phyloP scores from a whole-genome alignment of 2,888 invertebrate species.

The Agrilus cyanescens region DNA sequence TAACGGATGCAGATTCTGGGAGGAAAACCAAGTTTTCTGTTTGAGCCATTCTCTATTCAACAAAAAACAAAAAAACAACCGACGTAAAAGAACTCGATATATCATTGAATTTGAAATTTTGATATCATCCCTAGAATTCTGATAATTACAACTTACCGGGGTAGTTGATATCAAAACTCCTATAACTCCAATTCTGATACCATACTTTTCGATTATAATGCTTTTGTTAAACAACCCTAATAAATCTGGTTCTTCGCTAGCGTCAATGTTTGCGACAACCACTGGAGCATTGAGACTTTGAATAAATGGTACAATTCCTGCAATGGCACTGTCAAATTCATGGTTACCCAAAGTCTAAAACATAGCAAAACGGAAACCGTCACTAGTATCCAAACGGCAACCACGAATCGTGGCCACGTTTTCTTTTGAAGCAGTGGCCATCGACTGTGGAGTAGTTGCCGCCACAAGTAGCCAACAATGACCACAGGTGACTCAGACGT shows the following conservation, averaged over 20 bases:
- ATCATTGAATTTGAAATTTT: not conserved
- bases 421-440: no score
- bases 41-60: constrained; percentile 48
- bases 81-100: not conserved
- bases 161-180: constrained; percentile 63
- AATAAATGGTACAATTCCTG: constrained; percentile 60
- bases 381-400: no score
- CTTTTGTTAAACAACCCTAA: constrained; percentile 52
- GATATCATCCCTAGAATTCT: not conserved
- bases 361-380: not conserved
- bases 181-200: constrained; percentile 62
- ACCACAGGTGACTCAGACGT: no score
- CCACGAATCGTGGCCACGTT: no score
- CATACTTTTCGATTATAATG: constrained; percentile 46
- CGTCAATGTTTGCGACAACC: constrained; percentile 66
- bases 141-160: constrained; percentile 35
- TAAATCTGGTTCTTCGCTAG: constrained; percentile 50
- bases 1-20: constrained; percentile 56
- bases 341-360: constrained; percentile 72
- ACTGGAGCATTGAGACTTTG: constrained; percentile 50
- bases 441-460: no score
- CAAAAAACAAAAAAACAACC: constrained; percentile 1
- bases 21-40: constrained; percentile 55
- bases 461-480: no score
- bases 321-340: constrained; percentile 70